Evolutionary conservation across 1,140 invertebrate genomes (phyloP), one percentile per base, ranked within the genome.

Genomic region (Campoletis sonorensis): DNA sequence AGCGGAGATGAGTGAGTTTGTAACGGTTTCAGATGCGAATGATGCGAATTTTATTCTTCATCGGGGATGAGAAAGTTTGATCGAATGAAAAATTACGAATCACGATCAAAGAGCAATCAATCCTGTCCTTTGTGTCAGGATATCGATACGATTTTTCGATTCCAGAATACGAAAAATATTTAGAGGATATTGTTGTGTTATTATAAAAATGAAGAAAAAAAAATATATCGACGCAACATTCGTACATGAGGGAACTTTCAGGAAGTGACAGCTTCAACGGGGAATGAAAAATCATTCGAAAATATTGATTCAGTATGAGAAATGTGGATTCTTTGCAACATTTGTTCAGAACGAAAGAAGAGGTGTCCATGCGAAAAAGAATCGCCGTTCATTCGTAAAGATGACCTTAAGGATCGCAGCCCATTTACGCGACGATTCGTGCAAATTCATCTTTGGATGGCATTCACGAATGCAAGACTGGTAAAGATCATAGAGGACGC

Each of bases 1-100:
- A 30, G 61, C 64, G 78, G 30, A 73, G 68, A 83, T 87, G 86
- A n/a, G n/a, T 64, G 21, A 23, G 61, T 84, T 83, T 84, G 86
- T 90, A 91, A 91, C 90, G 89, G 90, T 90, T 86, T 85, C 83
- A 33, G 68, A 79, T n/a, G n/a, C 81, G 81, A 80, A 70, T 72
- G 75, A 64, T 64, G 61, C 61, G 61, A 64, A 64, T 70, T 70
- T 70, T 70, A 70, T 70, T 70, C 27, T 70, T 8, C 67, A 4
- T 1, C 15, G 15, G 67, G 81, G 76, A 71, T 76, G 58, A 68
- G 61, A 64, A 64, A 64, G 26, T 64, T 70, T 18, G 67, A 70
- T 70, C 13, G 67, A 37, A 70, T 33, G 81, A 67, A 82, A 83
- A 88, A 87, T 87, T 85, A 85, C 67, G 73, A 81, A 81, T 82